Percentiles rank a stretch among this genome's conserved stretches.
phyloP scores from a whole-genome alignment of 2,797 vertebrate species.

The Anguilla pacifica region DNA sequence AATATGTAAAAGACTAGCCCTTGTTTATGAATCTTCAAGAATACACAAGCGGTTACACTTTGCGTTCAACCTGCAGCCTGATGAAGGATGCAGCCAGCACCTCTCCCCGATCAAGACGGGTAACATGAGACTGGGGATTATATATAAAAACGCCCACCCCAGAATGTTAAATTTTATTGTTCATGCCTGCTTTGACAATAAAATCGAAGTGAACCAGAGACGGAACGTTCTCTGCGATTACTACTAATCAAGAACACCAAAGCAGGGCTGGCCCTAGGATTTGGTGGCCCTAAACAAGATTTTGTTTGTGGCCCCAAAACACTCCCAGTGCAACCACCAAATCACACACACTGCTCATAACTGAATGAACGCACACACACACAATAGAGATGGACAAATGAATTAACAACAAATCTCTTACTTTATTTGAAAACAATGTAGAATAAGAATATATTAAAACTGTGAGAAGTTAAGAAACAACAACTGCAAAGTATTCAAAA shows the following conservation, averaged over 20 bases:
- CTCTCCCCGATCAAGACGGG: constrained; percentile 6
- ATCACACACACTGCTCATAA: no score
- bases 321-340: no score
- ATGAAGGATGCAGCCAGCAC: neutral
- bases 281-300: neutral
- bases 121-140: neutral
- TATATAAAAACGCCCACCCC: neutral
- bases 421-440: no score
- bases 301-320: no score
- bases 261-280: neutral
- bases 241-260: constrained; percentile 2
- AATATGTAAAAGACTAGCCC: neutral
- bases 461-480: no score
- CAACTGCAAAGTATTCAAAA: no score
- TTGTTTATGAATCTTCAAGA: neutral
- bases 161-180: constrained; percentile 8
- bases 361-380: no score
- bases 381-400: no score
- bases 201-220: constrained; percentile 9
- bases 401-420: no score
- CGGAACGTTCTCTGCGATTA: neutral
- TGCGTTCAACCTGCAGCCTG: neutral
- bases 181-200: constrained; percentile 4
- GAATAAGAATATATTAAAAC: no score
- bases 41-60: neutral